Base-by-base conservation (phyloP, 2,888 invertebrate species). In the Coremacera marginata region DNA sequence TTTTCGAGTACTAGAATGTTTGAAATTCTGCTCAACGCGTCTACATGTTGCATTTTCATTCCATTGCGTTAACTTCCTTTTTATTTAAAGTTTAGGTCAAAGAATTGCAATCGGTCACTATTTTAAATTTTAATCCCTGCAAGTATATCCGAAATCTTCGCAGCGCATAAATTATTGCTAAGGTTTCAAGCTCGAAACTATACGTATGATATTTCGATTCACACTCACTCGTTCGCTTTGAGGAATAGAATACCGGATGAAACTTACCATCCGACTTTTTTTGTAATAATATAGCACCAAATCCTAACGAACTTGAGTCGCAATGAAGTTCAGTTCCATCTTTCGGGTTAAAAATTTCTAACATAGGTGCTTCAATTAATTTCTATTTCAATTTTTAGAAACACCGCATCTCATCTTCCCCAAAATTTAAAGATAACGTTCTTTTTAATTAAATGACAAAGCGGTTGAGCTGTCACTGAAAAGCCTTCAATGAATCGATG, bases 171-270 rank as follows among this genome's bases (percentile, higher is more conserved):
- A 74, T 31, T 62, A 76, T 76, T 52, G 81, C 81, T 3, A 70
- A 31, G 1, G 70, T 70, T 31, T 70, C 70, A 31, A 70, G 19
- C 16, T 70, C 70, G 27, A 83, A 88, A 78, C 85, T 86, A 72
- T 87, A n/a, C n/a, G n/a, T n/a, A n/a, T n/a, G 84, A 52, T 85
- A 86, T 51, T 81, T 84, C 0, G 82, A 77, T n/a, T n/a, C n/a
- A n/a, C n/a, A n/a, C n/a, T n/a, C n/a, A n/a, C n/a, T n/a, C n/a
- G n/a, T n/a, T n/a, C 83, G 79, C 76, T 85, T 84, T 11, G 84
- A 85, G 81, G 85, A 86, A 76, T 84, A 86, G 63, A 85, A 85
- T 0, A 87, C 76, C 0, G 85, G 86, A 34, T 68, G 14, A 49
- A 49, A 7, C n/a, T n/a, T n/a, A n/a, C n/a, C n/a, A n/a, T n/a